Percentiles rank a stretch among this genome's conserved stretches.
Evolutionary conservation across 1,140 invertebrate genomes (phyloP).

Genomic region (Drosophila pachea): DNA sequence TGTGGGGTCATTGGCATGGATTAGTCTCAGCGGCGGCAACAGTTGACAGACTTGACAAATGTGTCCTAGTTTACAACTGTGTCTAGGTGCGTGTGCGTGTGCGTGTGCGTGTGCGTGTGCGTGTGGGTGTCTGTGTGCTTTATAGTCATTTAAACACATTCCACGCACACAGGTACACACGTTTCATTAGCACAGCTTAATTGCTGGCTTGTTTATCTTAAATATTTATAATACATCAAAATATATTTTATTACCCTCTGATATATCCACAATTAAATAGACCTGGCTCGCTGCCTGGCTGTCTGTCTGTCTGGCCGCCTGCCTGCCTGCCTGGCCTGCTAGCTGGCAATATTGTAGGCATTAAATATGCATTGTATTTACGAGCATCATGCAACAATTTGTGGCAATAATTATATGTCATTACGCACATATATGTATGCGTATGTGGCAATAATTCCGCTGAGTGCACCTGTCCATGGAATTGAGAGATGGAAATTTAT

Average conservation of each 20-base stretch:
- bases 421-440: neutral
- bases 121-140: slow-evolving; percentile 24
- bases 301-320: neutral
- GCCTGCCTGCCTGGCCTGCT: neutral
- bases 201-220: slow-evolving; percentile 40
- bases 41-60: slow-evolving; percentile 65
- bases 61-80: slow-evolving; percentile 36
- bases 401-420: slow-evolving; percentile 7
- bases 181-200: slow-evolving; percentile 40
- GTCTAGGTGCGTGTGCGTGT: slow-evolving; percentile 1
- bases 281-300: neutral
- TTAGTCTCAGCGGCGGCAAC: slow-evolving; percentile 50
- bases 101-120: slow-evolving; percentile 18
- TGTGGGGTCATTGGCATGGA: slow-evolving; percentile 62
- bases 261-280: slow-evolving; percentile 10
- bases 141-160: slow-evolving; percentile 18
- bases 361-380: slow-evolving; percentile 11
- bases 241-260: slow-evolving; percentile 29
- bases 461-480: neutral
- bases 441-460: neutral
- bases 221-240: slow-evolving; percentile 42
- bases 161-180: slow-evolving; percentile 15
- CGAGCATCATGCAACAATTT: slow-evolving; percentile 6
- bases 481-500: neutral
- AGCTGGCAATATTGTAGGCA: slow-evolving; percentile 4